phyloP scores from a whole-genome alignment of 2,797 vertebrate genomes.

The Pelochelys cantorii region DNA sequence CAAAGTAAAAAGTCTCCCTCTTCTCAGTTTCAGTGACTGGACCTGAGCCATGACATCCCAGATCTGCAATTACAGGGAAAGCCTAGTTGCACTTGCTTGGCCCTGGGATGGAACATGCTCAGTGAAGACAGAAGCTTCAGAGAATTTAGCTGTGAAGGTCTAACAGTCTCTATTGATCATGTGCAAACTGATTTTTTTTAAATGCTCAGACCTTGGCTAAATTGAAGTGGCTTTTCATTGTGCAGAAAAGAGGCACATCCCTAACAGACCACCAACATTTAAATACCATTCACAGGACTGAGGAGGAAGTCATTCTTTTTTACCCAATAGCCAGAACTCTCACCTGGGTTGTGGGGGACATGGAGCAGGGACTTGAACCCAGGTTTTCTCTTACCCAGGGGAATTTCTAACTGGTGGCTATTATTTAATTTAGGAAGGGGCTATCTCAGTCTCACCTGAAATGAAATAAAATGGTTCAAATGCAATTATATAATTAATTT shows the following conservation, averaged over 20 bases:
- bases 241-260: no score
- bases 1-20: neutral
- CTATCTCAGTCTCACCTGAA: neutral
- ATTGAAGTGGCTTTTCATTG: no score
- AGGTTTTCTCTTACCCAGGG: neutral
- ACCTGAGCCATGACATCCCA: neutral
- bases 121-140: no score
- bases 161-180: no score
- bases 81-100: no score
- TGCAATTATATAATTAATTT: neutral
- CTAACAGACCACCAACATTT: neutral
- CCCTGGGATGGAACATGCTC: no score
- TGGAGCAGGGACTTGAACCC: neutral
- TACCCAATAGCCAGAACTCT: neutral
- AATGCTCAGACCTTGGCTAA: no score
- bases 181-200: no score
- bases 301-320: neutral
- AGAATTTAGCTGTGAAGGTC: no score
- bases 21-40: neutral
- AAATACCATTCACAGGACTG: neutral
- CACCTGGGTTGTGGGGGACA: no score
- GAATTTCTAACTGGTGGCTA: neutral
- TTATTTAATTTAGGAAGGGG: neutral
- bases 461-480: neutral
- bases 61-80: neutral